These are phyloP conservation scores for Thinocorus orbignyianus DNA, from an alignment of 2,113 vertebrate genomes.

Conservation along the genomic window DNA sequence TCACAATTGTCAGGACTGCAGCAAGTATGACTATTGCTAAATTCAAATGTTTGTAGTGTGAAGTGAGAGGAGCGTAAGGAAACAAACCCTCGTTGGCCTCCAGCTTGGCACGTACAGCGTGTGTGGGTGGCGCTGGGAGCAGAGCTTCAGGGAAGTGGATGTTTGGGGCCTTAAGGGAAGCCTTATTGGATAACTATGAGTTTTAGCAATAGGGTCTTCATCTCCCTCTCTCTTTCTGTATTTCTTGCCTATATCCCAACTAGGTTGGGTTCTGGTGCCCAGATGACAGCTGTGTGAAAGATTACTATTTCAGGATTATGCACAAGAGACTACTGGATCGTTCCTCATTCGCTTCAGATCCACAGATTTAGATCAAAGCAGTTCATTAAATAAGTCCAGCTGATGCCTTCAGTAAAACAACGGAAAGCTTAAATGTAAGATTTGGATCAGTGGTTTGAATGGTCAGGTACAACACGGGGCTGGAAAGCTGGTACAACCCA, in stretches of 20 bases:
- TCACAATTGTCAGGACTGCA: neutral
- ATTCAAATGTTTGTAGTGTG: neutral
- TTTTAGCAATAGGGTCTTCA: neutral
- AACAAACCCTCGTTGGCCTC: neutral
- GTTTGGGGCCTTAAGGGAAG: neutral
- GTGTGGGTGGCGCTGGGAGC: neutral
- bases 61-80: neutral
- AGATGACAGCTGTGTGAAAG: neutral
- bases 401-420: neutral
- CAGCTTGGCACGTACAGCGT: neutral
- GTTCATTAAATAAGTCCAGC: neutral
- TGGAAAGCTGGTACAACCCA: neutral
- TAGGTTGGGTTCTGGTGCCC: neutral
- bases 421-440: neutral
- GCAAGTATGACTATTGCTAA: neutral
- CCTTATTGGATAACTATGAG: neutral
- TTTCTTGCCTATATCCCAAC: neutral
- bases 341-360: neutral
- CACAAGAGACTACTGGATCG: neutral
- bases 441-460: neutral
- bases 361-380: neutral
- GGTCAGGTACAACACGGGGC: neutral
- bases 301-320: neutral
- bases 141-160: neutral
- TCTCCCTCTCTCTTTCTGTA: neutral